Conservation (phyloP, 2,888 invertebrate species). For the Acanthosepion lycidas region DNA sequence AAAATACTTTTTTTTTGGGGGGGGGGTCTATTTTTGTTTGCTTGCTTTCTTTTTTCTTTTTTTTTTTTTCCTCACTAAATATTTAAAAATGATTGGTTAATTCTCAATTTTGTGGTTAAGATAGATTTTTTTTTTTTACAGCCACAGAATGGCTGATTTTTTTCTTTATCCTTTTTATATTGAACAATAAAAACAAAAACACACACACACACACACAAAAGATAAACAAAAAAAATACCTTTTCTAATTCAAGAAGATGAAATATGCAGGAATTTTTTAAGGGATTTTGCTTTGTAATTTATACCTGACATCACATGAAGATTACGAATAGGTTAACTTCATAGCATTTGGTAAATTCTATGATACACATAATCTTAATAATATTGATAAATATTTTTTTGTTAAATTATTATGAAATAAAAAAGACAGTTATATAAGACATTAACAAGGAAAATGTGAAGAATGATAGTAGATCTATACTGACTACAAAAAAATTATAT, state of each 20-base stretch:
- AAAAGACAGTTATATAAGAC: background rate
- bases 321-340: background rate
- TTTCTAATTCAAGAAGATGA: slow-evolving; percentile 5
- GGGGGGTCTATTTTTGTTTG: too few species aligned
- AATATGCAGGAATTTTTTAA: slow-evolving; percentile 14
- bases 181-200: slow-evolving; percentile 17
- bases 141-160: background rate
- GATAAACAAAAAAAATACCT: background rate
- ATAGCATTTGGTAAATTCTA: background rate
- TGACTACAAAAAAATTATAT: background rate
- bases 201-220: background rate
- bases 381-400: background rate
- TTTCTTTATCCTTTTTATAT: background rate
- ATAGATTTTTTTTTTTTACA: background rate
- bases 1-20: background rate
- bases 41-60: background rate
- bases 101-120: slow-evolving; percentile 33
- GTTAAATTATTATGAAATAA: background rate
- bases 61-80: background rate
- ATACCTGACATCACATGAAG: background rate
- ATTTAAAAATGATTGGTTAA: slow-evolving; percentile 14
- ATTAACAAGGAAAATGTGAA: background rate
- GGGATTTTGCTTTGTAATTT: background rate
- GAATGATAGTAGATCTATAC: background rate
- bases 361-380: background rate